Base-by-base conservation (phyloP, 2,113 vertebrate species). In the Eidolon helvum region DNA sequence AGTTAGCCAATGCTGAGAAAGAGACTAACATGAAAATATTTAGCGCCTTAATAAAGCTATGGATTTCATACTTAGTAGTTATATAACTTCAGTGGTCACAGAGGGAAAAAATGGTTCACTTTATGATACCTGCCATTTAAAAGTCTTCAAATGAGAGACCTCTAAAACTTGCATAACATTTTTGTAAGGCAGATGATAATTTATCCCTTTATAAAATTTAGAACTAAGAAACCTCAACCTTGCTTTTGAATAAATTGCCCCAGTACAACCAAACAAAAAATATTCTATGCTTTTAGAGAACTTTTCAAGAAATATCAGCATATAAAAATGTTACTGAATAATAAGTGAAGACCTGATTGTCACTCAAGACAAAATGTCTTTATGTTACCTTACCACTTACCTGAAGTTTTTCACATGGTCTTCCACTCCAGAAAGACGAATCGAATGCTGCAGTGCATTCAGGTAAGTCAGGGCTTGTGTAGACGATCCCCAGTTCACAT, bases 401-500 rank as follows among this genome's bases (percentile, higher is more conserved):
- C 99, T 99, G 71, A 99, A 99, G 98, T 99, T 99, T 97, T 99
- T 99, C 97, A 99, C 98, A 0, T 99, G 99, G 97, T 99, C 99
- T 97, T 99, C 99, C 6, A 99, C 99, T 40, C 99, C 99, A 1
- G 99, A 99, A 95, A 99, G 99, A 30, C 99, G 99, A 89, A 99
- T 98, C 6, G 99, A 99, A 98, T 99, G 99, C 90, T 99, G 99
- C 87, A 99, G 97, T 1, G 99, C 99, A 98, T 98, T 99, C 97
- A 99, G 98, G 96, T 99, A 99, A 63, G 99, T 99, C 99, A 99
- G 98, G 33, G 99, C 99, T 98, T 99, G 99, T 0, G 99, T 99
- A 6, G 99, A 99, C 0, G 99, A 99, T 48, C 99, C 99, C 99
- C 99, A 99, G 98, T 99, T 99, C 95, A 99, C 99, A 99, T 99